Evolutionary conservation across 1,140 invertebrate genomes (phyloP).

Genomic region (Arion vulgaris): DNA sequence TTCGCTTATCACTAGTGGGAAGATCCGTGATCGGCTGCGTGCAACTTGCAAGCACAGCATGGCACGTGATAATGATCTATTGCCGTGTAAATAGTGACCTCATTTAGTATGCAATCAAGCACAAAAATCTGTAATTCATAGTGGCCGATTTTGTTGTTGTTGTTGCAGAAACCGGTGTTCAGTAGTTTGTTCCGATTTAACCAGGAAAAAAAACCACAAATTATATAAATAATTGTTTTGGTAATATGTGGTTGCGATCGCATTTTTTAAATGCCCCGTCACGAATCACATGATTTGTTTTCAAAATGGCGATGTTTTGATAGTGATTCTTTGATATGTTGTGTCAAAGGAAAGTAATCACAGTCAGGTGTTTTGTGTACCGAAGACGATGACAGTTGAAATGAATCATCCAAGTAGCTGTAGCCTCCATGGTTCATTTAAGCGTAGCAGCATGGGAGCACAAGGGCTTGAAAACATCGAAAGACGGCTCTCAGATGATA

Average conservation of each 20-base stretch:
- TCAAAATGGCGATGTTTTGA: slow-evolving; percentile 27
- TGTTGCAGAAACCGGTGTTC: too few species aligned
- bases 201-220: too few species aligned
- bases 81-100: too few species aligned
- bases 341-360: not conserved
- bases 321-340: not conserved
- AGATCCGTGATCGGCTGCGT: too few species aligned
- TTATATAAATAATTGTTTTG: not conserved
- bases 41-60: too few species aligned
- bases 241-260: not conserved
- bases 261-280: not conserved
- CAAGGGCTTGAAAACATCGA: not conserved
- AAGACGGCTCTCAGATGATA: not conserved
- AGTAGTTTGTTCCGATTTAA: too few species aligned
- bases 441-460: not conserved
- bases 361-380: not conserved
- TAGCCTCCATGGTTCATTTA: not conserved
- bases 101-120: too few species aligned
- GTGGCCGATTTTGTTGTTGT: too few species aligned
- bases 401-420: not conserved
- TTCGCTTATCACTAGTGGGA: too few species aligned
- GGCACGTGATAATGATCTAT: too few species aligned
- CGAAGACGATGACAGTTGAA: not conserved
- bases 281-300: slow-evolving; percentile 23
- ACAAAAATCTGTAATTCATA: too few species aligned